Percentiles rank a stretch among this genome's conserved stretches.
Conservation (phyloP, 2,113 vertebrate genomes). For the Myrmophylax atrothorax region DNA sequence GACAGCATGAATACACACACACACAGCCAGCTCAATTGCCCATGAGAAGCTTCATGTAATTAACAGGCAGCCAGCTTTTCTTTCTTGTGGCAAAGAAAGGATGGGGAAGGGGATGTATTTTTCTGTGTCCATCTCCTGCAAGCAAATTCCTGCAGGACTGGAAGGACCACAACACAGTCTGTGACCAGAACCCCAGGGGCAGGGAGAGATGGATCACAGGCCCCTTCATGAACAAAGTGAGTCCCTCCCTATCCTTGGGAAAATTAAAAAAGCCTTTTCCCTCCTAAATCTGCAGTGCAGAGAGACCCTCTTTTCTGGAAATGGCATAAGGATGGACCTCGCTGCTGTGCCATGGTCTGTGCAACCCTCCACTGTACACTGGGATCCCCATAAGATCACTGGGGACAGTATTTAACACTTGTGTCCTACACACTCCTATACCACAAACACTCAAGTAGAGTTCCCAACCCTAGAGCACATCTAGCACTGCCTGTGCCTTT, state of each 20-base stretch:
- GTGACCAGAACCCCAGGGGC: neutral
- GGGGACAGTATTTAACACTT: neutral
- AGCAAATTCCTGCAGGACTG: neutral
- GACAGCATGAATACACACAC: neutral
- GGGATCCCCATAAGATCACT: neutral
- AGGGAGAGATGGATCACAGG: neutral
- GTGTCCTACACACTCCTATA: rapidly evolving
- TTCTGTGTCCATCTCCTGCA: neutral
- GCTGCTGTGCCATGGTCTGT: neutral
- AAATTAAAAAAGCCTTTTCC: neutral
- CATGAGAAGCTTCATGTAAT: constrained; percentile 51
- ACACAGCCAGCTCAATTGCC: constrained; percentile 7
- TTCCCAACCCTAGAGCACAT: neutral
- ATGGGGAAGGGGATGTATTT: neutral
- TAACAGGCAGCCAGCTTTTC: constrained; percentile 29
- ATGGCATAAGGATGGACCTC: neutral
- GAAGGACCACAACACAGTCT: neutral
- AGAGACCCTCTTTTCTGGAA: neutral
- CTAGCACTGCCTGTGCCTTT: neutral
- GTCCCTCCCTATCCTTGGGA: neutral
- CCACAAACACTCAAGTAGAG: rapidly evolving
- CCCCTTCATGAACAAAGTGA: neutral
- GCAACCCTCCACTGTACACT: rapidly evolving
- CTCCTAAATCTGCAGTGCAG: rapidly evolving
- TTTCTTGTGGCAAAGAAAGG: constrained; percentile 6